phyloP scores from a whole-genome alignment of 2,113 vertebrate species.

The Poicephalus gulielmi region DNA sequence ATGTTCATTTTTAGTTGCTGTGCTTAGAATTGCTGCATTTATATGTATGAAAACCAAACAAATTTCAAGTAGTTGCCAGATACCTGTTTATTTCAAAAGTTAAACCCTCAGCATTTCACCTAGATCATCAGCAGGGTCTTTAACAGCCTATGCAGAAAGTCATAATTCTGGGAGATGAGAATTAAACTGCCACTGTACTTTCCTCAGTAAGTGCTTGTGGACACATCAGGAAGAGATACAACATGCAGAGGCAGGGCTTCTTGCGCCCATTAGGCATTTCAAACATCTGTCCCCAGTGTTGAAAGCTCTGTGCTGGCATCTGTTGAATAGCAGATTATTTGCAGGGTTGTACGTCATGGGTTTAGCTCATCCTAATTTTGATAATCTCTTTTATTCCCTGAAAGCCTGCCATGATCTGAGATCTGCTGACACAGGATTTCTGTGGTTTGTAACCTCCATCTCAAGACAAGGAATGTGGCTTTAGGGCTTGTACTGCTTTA shows the following conservation, averaged over 20 bases:
- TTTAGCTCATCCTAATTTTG: background rate
- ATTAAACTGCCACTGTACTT: background rate
- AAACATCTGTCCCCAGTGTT: background rate
- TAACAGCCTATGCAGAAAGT: background rate
- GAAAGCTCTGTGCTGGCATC: constrained; percentile 13
- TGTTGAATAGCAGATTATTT: constrained; percentile 1
- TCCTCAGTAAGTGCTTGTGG: background rate
- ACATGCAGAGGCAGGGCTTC: background rate
- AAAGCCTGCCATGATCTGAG: background rate
- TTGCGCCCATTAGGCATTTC: background rate
- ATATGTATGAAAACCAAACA: background rate
- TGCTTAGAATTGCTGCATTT: background rate
- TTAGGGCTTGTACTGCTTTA: background rate
- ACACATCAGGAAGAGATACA: background rate
- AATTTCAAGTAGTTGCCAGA: background rate
- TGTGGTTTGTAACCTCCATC: background rate
- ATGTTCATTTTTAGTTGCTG: background rate
- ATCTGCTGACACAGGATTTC: constrained; percentile 17
- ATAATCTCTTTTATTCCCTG: constrained; percentile 37
- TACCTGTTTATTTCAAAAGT: background rate
- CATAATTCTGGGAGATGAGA: background rate
- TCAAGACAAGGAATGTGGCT: background rate
- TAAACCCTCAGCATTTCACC: background rate
- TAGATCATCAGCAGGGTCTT: background rate
- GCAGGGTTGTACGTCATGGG: background rate